Conservation (phyloP, 1,140 invertebrate species). For the Zelostemma sp. region DNA sequence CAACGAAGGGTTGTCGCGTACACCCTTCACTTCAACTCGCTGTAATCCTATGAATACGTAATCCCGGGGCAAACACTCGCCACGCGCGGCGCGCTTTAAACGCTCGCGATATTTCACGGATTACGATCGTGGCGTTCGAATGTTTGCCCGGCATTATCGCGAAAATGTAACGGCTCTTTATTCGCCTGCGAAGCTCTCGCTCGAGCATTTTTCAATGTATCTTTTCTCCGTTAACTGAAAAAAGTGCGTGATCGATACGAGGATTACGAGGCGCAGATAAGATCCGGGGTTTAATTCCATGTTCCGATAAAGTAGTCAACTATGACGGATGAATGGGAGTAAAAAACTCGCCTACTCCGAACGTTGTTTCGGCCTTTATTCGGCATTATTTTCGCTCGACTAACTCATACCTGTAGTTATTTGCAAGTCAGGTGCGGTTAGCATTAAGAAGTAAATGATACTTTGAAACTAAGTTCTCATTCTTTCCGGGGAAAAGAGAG, state of each 20-base stretch:
- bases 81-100: slow-evolving; percentile 63
- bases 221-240: too few relatives aligned
- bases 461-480: slow-evolving; percentile 28
- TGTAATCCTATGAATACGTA: slow-evolving; percentile 67
- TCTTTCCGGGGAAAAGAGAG: slow-evolving; percentile 7
- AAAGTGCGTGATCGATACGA: too few relatives aligned
- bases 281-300: too few relatives aligned
- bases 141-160: slow-evolving; percentile 53
- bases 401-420: slow-evolving; percentile 32
- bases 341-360: background rate
- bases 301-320: too few relatives aligned
- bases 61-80: slow-evolving; percentile 66
- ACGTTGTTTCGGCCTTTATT: background rate
- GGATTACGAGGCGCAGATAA: too few relatives aligned
- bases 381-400: slow-evolving; percentile 16
- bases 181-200: too few relatives aligned
- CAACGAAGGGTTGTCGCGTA: slow-evolving; percentile 56
- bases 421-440: slow-evolving; percentile 45
- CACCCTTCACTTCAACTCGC: slow-evolving; percentile 44
- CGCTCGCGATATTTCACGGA: slow-evolving; percentile 68
- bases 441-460: slow-evolving; percentile 42
- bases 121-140: slow-evolving; percentile 52
- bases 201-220: too few relatives aligned
- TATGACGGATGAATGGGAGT: too few relatives aligned
- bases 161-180: background rate